Base-by-base conservation (phyloP, 1,140 invertebrate genomes). In the Chelonus insularis region DNA sequence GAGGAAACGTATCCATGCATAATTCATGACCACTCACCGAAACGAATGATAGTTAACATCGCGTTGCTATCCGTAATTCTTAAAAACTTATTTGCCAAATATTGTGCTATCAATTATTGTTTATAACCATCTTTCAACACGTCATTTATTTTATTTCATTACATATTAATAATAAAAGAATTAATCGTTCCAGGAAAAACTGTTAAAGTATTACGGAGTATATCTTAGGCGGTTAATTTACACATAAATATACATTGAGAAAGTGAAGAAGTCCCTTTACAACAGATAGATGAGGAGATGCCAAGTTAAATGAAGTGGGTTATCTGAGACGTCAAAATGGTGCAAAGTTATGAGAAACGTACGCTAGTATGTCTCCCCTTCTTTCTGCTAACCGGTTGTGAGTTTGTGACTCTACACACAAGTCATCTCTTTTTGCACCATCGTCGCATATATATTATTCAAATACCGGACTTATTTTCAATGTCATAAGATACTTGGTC, bases 1-100 rank as follows among this genome's bases (percentile, higher is more conserved):
- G 77, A 79, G 76, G 79, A 81, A 80, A 80, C 71, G 69, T 58
- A 68, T 70, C 65, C 76, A 81, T 81, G 79, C 79, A 81, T 81
- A 62, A 80, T 81, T 79, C 78, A 79, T 73, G 63, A 64, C n/a
- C 69, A 70, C n/a, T 79, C 79, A 72, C 71, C 73, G 73, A 79
- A 79, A 7, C 75, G 70, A 74, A 69, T 70, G 63, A 41, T 67
- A 67, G 63, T 52, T 14, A 67, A 67, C 66, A 62, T 70, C 60
- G 59, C 69, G 55, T 41, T 39, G 55, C 29, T 47, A 60, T 63
- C 64, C 63, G 23, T 50, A 18, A 36, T 50, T 66, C 51, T 50
- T 9, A 37, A 55, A 50, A 41, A 12, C n/a, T 6, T 55, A 39
- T 39, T 50, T 25, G 21, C 47, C 21, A 18, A 50, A 47, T n/a